Evolutionary conservation across 1,140 invertebrate species (phyloP), one percentile per base, ranked within the genome.

Genomic region (Lepidurus arcticus): DNA sequence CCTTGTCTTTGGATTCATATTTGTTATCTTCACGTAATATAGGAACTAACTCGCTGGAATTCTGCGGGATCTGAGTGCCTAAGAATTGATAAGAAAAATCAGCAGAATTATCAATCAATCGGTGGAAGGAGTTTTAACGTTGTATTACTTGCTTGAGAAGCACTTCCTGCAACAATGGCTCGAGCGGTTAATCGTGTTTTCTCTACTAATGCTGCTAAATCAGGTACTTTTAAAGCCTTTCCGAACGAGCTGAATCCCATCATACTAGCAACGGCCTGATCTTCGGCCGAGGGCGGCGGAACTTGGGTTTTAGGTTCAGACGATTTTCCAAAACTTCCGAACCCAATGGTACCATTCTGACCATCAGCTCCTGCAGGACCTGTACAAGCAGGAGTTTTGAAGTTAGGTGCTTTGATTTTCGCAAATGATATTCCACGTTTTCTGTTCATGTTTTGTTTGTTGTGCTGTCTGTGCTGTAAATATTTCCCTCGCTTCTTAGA

Each of bases 241-340:
- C 82, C 83, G 81, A 84, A 84, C 7, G 79, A 81, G 16, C 80
- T 76, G 75, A 84, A 84, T 11, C 84, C 84, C 83, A 84, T 84
- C 44, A 77, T 80, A 76, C 73, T 75, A 9, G 76, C 76, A 44
- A 80, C 79, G 26, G 79, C 53, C 10, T 76, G 42, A 24, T 81
- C 76, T n/a, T 76, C 80, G 73, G 77, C 79, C 73, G 75, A 47
- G 10, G 76, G 65, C 16, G 13, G 21, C 53, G 21, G 53, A n/a
- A 13, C 21, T 65, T 21, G 13, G 53, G 53, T 65, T 65, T 73
- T 44, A 10, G 73, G 10, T 11, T n/a, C 42, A 21, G 65, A 44
- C 44, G 42, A 11, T 47, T 78, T 78, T 34, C 78, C 78, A 75
- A 78, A 78, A 45, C 44, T 78, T 10, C 78, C 78, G 26, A 78